These are phyloP conservation scores for Dromas ardeola DNA, from an alignment of 2,113 vertebrate species.

Conservation along the genomic window DNA sequence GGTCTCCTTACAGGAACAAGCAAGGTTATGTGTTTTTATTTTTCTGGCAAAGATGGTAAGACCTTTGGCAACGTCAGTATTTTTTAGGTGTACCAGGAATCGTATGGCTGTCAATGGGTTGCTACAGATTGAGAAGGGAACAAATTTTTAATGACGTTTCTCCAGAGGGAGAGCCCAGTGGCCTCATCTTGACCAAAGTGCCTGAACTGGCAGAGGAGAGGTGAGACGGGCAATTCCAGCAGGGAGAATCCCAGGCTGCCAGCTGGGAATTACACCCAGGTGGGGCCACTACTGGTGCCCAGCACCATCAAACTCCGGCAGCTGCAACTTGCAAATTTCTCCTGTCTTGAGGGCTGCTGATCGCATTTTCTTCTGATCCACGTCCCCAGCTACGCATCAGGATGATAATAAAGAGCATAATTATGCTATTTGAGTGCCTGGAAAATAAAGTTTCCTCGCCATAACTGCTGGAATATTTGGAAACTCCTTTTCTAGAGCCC, in stretches of 20 bases:
- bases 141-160: background rate
- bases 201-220: background rate
- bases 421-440: background rate
- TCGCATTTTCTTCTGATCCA: background rate
- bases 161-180: background rate
- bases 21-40: background rate
- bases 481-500: background rate
- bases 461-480: background rate
- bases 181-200: background rate
- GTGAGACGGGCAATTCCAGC: background rate
- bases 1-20: too few relatives aligned
- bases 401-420: background rate
- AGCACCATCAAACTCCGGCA: background rate
- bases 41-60: background rate
- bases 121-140: background rate
- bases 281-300: background rate
- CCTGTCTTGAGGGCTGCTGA: background rate
- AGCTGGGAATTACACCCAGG: background rate
- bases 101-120: rapidly evolving
- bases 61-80: background rate
- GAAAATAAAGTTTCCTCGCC: background rate
- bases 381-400: background rate
- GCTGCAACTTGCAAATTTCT: background rate
- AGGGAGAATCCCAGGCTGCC: background rate
- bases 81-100: background rate